These are phyloP conservation scores for Gymnorhina tibicen DNA, from an alignment of 2,113 vertebrate species.

Conservation along the genomic window DNA sequence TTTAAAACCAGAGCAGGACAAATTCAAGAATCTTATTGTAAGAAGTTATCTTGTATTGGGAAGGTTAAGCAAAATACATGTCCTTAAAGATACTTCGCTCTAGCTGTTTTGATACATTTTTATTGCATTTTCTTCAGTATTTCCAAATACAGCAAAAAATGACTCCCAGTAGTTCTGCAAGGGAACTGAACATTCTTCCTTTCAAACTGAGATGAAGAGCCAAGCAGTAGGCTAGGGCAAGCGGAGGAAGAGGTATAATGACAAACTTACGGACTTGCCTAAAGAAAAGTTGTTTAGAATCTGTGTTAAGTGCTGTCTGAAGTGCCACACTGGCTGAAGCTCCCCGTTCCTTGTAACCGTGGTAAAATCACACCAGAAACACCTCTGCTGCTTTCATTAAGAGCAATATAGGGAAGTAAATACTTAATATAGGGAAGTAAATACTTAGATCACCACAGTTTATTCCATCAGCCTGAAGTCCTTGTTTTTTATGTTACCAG, in stretches of 20 bases:
- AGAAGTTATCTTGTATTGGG: neutral
- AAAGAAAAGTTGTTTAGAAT: neutral
- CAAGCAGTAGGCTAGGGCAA: neutral
- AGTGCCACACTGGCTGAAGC: neutral
- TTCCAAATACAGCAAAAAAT: neutral
- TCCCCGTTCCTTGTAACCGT: fast-evolving
- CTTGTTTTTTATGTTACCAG: slow-evolving; percentile 18
- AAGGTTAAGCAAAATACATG: neutral
- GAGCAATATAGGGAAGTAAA: neutral
- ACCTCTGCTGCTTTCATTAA: neutral
- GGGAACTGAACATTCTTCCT: neutral
- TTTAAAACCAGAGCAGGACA: neutral
- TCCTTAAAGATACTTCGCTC: neutral
- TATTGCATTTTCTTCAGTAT: neutral
- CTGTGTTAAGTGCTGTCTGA: neutral
- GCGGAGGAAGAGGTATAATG: neutral
- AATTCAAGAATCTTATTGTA: neutral
- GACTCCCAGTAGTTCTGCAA: neutral
- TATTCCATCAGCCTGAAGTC: neutral
- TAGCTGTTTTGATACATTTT: neutral
- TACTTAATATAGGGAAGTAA: neutral
- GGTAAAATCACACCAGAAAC: neutral
- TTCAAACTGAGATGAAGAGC: neutral
- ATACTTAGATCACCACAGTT: neutral
- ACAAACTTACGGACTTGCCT: fast-evolving